Conservation (phyloP, 2,888 invertebrate genomes). For the Epistrophe grossulariae region DNA sequence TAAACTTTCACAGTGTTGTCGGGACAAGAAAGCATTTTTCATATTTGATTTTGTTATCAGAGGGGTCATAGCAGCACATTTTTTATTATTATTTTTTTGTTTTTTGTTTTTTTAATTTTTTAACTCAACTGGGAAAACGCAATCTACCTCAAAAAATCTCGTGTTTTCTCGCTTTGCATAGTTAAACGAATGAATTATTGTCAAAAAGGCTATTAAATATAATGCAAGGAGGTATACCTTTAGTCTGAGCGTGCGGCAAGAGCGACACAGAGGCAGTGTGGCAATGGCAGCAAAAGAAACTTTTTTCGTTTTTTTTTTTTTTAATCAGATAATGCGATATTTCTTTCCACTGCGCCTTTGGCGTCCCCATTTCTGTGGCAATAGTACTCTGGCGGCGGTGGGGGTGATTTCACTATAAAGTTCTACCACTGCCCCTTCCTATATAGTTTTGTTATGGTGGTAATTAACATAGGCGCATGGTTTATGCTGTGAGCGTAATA, state of each 20-base stretch:
- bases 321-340: slow-evolving; percentile 66
- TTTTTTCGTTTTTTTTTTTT: slow-evolving; percentile 24
- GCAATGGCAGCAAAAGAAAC: slow-evolving; percentile 40
- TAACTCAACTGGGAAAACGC: slow-evolving; percentile 30
- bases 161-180: slow-evolving; percentile 66
- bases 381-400: neutral
- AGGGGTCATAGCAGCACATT: slow-evolving; percentile 20
- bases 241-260: slow-evolving; percentile 41
- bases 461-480: slow-evolving; percentile 76
- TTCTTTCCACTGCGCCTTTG: slow-evolving; percentile 49
- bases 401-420: slow-evolving; percentile 27
- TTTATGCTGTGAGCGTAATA: slow-evolving; percentile 58
- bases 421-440: slow-evolving; percentile 4
- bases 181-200: slow-evolving; percentile 67
- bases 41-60: slow-evolving; percentile 32
- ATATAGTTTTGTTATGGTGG: slow-evolving; percentile 10
- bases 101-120: slow-evolving; percentile 13
- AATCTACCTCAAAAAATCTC: slow-evolving; percentile 44
- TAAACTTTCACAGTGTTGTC: slow-evolving; percentile 18
- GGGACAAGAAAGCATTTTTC: slow-evolving; percentile 13
- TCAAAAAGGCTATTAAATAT: slow-evolving; percentile 64
- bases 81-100: neutral
- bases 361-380: slow-evolving; percentile 24
- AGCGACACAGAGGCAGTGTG: slow-evolving; percentile 15
- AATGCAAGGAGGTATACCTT: slow-evolving; percentile 49